A percentile compares a stretch with the other conserved stretches of the same genome.
phyloP scores from a whole-genome alignment of 1,140 invertebrate genomes.

The Drosophila malerkotliana region DNA sequence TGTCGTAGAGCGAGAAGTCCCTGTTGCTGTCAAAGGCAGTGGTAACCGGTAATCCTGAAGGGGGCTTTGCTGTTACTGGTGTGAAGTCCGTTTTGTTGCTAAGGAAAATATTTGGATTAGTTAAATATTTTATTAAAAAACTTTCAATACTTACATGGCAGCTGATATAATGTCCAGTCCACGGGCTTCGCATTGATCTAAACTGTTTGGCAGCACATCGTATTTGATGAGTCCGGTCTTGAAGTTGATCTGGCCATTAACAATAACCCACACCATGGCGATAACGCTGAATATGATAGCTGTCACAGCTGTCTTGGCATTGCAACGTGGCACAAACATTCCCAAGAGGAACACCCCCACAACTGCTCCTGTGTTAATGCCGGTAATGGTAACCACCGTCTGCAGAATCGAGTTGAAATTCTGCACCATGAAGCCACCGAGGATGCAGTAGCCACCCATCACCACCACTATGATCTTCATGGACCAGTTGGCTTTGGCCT shows the following conservation, averaged over 20 bases:
- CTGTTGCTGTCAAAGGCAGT: slow-evolving; percentile 67
- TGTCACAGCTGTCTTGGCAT: slow-evolving; percentile 87
- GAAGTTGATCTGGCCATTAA: slow-evolving; percentile 89
- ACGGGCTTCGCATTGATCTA: slow-evolving; percentile 86
- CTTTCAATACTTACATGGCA: slow-evolving; percentile 50
- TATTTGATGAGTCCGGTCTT: slow-evolving; percentile 85
- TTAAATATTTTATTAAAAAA: neutral
- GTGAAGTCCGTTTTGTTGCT: slow-evolving; percentile 36
- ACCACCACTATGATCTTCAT: slow-evolving; percentile 87
- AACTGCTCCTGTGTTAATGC: slow-evolving; percentile 88
- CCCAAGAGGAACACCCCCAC: slow-evolving; percentile 90
- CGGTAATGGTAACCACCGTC: slow-evolving; percentile 86
- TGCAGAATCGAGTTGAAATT: slow-evolving; percentile 87
- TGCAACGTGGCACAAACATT: slow-evolving; percentile 89
- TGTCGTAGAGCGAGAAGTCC: slow-evolving; percentile 85
- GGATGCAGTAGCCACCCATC: slow-evolving; percentile 86
- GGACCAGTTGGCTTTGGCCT: slow-evolving; percentile 85
- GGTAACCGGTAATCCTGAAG: slow-evolving; percentile 39
- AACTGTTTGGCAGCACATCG: slow-evolving; percentile 85
- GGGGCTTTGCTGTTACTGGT: slow-evolving; percentile 8
- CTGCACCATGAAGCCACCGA: slow-evolving; percentile 87
- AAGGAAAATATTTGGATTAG: neutral
- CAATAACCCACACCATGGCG: slow-evolving; percentile 90
- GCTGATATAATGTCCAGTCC: slow-evolving; percentile 48
- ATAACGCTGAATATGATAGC: slow-evolving; percentile 88